A percentile compares a stretch with the other conserved stretches of the same genome.
These are phyloP conservation scores for Phocoena phocoena DNA, from an alignment of 2,113 vertebrate genomes.

Conservation along the genomic window DNA sequence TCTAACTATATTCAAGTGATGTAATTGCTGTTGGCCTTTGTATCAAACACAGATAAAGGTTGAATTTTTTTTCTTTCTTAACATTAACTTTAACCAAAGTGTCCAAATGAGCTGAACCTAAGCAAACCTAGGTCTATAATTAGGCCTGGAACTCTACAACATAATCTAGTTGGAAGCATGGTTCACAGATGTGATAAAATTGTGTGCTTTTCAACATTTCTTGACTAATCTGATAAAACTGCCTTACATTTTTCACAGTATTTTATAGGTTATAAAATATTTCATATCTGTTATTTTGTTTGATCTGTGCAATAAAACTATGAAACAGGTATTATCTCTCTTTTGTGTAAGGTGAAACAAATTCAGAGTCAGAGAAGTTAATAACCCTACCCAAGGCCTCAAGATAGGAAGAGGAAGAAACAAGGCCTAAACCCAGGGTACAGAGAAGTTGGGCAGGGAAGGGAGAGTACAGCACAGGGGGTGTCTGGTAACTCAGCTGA, in stretches of 20 bases:
- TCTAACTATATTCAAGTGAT: conserved; percentile 67
- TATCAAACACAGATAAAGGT: background rate
- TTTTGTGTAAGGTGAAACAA: conserved; percentile 47
- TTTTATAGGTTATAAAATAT: conserved; percentile 45
- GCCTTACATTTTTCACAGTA: conserved; percentile 18
- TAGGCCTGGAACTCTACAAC: background rate
- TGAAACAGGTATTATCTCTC: conserved; percentile 1
- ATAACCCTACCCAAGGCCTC: background rate
- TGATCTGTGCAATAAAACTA: conserved; percentile 13
- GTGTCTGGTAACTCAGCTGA: background rate
- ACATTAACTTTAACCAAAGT: conserved; percentile 53
- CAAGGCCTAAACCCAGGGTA: background rate
- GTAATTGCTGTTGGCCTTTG: conserved; percentile 67
- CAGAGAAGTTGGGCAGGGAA: conserved; percentile 4
- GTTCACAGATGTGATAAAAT: conserved; percentile 27
- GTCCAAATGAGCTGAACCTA: conserved; percentile 52
- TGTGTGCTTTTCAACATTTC: conserved; percentile 46
- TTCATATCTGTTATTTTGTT: conserved; percentile 42
- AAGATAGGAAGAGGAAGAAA: conserved; percentile 5
- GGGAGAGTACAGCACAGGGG: background rate
- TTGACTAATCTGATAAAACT: conserved; percentile 30
- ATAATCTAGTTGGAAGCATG: conserved; percentile 32
- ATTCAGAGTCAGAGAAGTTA: conserved; percentile 42
- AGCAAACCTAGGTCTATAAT: conserved; percentile 22
- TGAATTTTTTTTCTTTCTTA: background rate